Conservation (phyloP, 2,797 vertebrate genomes). For the Danio kyathit region DNA sequence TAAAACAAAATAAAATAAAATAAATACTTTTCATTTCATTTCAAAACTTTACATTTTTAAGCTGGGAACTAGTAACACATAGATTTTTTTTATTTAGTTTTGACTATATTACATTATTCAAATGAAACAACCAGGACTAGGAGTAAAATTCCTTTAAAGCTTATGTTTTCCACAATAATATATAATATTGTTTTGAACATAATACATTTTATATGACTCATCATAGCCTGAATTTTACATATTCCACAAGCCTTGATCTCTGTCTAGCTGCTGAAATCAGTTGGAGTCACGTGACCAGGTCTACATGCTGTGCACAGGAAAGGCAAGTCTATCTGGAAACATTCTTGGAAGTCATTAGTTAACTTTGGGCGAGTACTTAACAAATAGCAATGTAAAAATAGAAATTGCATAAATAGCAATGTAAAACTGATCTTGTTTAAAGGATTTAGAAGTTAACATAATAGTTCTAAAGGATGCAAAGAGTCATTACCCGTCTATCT, state of each 20-base stretch:
- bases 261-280: not conserved
- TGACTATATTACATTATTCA: not conserved
- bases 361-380: not conserved
- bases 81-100: no score
- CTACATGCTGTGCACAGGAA: not conserved
- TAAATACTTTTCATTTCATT: no score
- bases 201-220: no score
- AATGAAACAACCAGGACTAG: not conserved
- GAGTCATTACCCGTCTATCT: constrained; percentile 83
- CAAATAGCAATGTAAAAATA: no score
- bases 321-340: not conserved
- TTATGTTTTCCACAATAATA: no score
- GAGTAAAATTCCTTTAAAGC: no score
- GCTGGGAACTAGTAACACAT: no score
- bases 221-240: not conserved
- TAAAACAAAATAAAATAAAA: no score
- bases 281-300: not conserved
- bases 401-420: no score
- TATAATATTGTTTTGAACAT: no score
- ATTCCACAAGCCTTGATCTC: not conserved
- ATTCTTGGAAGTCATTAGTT: not conserved
- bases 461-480: no score
- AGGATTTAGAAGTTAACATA: not conserved
- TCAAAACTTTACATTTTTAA: no score
- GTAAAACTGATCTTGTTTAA: not conserved